These are phyloP conservation scores for Elegia similella DNA, from an alignment of 2,888 invertebrate genomes.

Conservation along the genomic window DNA sequence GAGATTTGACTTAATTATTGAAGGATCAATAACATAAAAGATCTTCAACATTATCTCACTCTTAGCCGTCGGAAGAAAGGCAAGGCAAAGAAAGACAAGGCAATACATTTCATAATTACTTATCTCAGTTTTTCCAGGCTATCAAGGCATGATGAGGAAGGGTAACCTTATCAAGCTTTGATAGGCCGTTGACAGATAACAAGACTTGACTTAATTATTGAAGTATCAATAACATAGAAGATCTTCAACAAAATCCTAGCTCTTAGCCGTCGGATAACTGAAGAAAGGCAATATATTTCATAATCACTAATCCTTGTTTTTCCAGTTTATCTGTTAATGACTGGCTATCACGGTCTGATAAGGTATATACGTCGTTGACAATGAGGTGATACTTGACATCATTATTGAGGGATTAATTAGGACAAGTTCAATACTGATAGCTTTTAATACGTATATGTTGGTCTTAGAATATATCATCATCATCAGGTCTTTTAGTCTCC, in stretches of 20 bases:
- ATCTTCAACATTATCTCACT: too few relatives aligned
- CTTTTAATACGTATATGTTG: too few relatives aligned
- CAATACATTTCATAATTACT: constrained; percentile 12
- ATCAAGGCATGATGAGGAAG: constrained; percentile 5
- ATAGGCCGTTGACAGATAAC: too few relatives aligned
- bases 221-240: too few relatives aligned
- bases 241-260: too few relatives aligned
- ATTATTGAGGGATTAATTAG: background rate
- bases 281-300: constrained; percentile 11
- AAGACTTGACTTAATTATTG: too few relatives aligned
- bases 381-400: constrained; percentile 9
- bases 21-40: too few relatives aligned
- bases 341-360: constrained; percentile 8
- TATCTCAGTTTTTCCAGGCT: constrained; percentile 6
- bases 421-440: background rate
- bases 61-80: background rate
- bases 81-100: too few relatives aligned
- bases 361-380: constrained; percentile 6
- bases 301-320: constrained; percentile 14
- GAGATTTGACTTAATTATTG: too few relatives aligned
- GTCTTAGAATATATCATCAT: too few relatives aligned
- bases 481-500: too few relatives aligned
- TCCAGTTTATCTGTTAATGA: constrained; percentile 11
- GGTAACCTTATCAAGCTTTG: too few relatives aligned
- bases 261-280: background rate